A percentile compares a stretch with the other conserved stretches of the same genome.
Conservation (phyloP, 2,888 invertebrate species). For the Phragmatobia fuliginosa region DNA sequence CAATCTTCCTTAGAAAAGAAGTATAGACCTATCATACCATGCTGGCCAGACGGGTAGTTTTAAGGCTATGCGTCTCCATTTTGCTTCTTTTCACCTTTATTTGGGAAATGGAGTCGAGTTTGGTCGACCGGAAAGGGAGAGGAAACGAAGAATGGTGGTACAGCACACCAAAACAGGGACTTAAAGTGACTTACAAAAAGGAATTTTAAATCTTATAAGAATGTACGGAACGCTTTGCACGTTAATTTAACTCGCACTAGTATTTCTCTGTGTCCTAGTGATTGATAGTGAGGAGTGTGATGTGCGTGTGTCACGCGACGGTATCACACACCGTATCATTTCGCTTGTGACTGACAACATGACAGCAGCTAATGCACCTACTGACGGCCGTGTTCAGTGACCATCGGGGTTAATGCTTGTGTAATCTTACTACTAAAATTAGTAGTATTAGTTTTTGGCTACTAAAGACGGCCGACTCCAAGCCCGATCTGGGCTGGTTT, state of each 20-base stretch:
- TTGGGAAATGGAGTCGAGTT: too few relatives aligned
- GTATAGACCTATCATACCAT: too few relatives aligned
- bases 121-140: too few relatives aligned
- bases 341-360: background rate
- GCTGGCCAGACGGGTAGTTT: too few relatives aligned
- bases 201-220: background rate
- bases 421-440: background rate
- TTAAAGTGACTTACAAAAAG: too few relatives aligned
- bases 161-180: too few relatives aligned
- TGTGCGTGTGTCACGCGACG: constrained; percentile 1
- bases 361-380: background rate
- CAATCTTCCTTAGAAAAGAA: too few relatives aligned
- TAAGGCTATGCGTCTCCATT: too few relatives aligned
- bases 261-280: background rate
- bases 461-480: background rate
- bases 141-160: too few relatives aligned
- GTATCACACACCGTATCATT: constrained; percentile 11
- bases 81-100: too few relatives aligned
- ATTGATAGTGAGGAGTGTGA: background rate
- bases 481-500: background rate
- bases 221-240: background rate
- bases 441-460: background rate
- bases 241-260: background rate
- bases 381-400: background rate
- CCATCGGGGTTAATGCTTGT: background rate